Evolutionary conservation across 2,888 invertebrate species (phyloP), one percentile per base, ranked within the genome.

Genomic region (Homarus gammarus): DNA sequence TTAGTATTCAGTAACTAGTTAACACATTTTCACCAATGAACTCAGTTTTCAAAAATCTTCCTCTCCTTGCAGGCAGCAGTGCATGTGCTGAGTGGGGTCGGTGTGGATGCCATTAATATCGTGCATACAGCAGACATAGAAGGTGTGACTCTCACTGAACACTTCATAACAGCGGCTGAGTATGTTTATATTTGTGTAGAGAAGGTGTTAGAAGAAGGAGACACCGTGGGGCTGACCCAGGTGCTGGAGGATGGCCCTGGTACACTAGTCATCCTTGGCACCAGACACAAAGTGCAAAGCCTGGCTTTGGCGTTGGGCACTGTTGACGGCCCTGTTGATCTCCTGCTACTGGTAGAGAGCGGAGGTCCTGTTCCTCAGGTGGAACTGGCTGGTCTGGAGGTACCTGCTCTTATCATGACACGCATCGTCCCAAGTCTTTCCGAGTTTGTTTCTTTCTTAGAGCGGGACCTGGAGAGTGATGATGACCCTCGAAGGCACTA

Each of bases 61-160:
- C n/a, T 31, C 31, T 36, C n/a, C n/a, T 61, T 75, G 15, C 79
- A 89, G 88, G 88, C 88, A 8, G 88, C 64, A 40, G 78, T 78
- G 31, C 83, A 89, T 3, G 84, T 89, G 6, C 70, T 89, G 18
- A 72, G 36, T 38, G 84, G 83, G 18, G 78, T 70, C 0, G 77
- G 83, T 33, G 78, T 89, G 70, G 27, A 56, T 22, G 70, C 88
- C 0, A 64, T 89, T 18, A 89, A 84, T 36, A 68, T 89, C 49
- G 88, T 89, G 33, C 88, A 89, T 72, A 89, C 88, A n/a, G 78
- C 75, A 10, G 88, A 89, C 27, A 78, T 44, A 22, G 88, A 89
- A 44, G 88, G 88, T 6, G 64, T 64, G 22, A 36, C 61, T 22
- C 44, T 89, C 5, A 27, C 68, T 10, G 49, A 89, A 38, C 84